These are phyloP conservation scores for Odontophorus gujanensis DNA, from an alignment of 2,113 vertebrate genomes.

Conservation along the genomic window DNA sequence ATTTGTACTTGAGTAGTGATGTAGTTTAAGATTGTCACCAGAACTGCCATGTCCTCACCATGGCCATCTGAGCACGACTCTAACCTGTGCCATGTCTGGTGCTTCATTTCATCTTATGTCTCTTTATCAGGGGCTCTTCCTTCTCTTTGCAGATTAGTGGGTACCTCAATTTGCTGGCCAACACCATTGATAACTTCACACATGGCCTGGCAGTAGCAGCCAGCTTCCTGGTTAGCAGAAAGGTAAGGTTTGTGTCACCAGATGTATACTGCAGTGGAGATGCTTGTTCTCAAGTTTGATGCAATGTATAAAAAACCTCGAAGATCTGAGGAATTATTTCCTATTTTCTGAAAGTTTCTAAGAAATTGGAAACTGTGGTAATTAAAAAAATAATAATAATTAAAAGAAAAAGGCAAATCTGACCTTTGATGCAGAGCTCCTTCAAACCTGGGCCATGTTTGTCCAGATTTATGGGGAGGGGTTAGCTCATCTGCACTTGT, in stretches of 20 bases:
- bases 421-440: not conserved
- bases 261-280: not conserved
- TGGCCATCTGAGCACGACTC: not conserved
- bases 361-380: not conserved
- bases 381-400: no score
- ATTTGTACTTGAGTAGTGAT: not conserved
- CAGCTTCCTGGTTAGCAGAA: slow-evolving; percentile 96
- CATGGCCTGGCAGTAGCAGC: slow-evolving; percentile 95
- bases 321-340: not conserved
- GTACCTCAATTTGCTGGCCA: slow-evolving; percentile 96
- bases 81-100: not conserved
- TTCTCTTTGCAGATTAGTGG: slow-evolving; percentile 87
- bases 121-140: not conserved
- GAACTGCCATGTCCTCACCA: not conserved
- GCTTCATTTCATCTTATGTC: not conserved
- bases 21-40: not conserved
- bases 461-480: not conserved
- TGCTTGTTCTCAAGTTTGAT: not conserved
- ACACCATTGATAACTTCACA: slow-evolving; percentile 98
- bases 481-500: not conserved
- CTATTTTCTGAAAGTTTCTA: not conserved
- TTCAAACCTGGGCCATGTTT: not conserved
- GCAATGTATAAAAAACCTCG: not conserved
- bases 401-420: not conserved
- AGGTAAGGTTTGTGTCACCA: slow-evolving; percentile 81